Evolutionary conservation across 2,797 vertebrate genomes (phyloP).

Genomic region (Chelidonichthys spinosus): DNA sequence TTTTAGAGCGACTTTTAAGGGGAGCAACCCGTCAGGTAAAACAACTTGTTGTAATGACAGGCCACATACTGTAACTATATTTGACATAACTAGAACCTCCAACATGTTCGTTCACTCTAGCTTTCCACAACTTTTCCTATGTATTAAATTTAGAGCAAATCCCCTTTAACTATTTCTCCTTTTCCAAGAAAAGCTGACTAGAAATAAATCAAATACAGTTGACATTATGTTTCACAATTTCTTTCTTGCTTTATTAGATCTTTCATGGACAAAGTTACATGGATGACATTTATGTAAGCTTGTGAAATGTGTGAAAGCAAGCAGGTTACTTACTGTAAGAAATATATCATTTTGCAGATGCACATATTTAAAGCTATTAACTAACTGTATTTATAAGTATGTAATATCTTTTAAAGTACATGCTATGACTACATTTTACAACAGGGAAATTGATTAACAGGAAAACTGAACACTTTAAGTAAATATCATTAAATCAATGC

Average conservation of each 20-base stretch:
- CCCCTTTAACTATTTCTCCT: background rate
- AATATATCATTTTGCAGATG: constrained; percentile 3
- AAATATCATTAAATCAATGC: constrained; percentile 1
- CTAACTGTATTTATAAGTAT: constrained; percentile 17
- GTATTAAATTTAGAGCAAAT: background rate
- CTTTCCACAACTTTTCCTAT: background rate
- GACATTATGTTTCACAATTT: background rate
- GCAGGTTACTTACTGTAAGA: constrained; percentile 3
- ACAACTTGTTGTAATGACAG: background rate
- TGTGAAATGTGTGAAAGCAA: constrained; percentile 2
- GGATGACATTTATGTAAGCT: constrained; percentile 6
- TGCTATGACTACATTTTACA: constrained; percentile 5
- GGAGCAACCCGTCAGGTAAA: too few relatives aligned
- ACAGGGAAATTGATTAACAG: background rate
- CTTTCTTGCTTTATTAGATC: constrained; percentile 45
- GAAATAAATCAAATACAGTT: background rate
- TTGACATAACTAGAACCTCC: background rate
- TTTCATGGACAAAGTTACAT: constrained; percentile 24
- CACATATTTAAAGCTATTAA: constrained; percentile 21
- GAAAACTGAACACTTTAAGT: background rate
- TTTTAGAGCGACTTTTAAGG: too few relatives aligned
- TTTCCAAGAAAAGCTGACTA: background rate
- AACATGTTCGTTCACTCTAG: background rate
- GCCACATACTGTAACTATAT: background rate
- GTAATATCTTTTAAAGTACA: background rate